phyloP scores from a whole-genome alignment of 64 coral and sea anemone genomes.

The Montipora cactus region DNA sequence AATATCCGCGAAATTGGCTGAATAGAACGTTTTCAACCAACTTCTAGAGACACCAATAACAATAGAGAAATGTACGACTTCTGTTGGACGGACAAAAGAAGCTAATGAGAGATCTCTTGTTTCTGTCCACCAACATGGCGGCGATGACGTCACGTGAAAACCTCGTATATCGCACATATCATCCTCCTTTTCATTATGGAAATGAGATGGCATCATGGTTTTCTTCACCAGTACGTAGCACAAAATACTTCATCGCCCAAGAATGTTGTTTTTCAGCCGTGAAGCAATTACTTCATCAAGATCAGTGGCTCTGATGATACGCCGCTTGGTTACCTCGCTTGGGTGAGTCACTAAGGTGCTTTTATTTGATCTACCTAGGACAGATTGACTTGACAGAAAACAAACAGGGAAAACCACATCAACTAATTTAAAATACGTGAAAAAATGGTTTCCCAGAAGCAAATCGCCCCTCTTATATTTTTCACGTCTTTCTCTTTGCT shows the following conservation, averaged over 20 bases:
- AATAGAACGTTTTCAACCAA: too few species aligned
- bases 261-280: conserved; percentile 1
- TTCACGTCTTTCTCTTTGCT: too few species aligned
- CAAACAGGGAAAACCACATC: not conserved
- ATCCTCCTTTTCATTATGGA: not conserved
- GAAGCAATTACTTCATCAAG: conserved; percentile 35
- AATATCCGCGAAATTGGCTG: too few species aligned
- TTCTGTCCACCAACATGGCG: too few species aligned
- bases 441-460: too few species aligned
- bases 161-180: not conserved
- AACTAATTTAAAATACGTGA: not conserved
- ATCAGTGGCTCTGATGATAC: not conserved
- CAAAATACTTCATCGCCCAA: conserved; percentile 35
- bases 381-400: not conserved
- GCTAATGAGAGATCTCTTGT: too few species aligned
- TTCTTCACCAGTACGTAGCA: not conserved
- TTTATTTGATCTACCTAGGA: not conserved
- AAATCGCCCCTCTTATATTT: too few species aligned
- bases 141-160: not conserved
- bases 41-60: too few species aligned
- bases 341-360: not conserved
- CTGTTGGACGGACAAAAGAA: too few species aligned
- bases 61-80: too few species aligned
- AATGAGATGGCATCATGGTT: not conserved
- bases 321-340: not conserved